A percentile compares a stretch with the other conserved stretches of the same genome.
Evolutionary conservation across 1,140 invertebrate genomes (phyloP).

Genomic region (Potamilus streckersoni): DNA sequence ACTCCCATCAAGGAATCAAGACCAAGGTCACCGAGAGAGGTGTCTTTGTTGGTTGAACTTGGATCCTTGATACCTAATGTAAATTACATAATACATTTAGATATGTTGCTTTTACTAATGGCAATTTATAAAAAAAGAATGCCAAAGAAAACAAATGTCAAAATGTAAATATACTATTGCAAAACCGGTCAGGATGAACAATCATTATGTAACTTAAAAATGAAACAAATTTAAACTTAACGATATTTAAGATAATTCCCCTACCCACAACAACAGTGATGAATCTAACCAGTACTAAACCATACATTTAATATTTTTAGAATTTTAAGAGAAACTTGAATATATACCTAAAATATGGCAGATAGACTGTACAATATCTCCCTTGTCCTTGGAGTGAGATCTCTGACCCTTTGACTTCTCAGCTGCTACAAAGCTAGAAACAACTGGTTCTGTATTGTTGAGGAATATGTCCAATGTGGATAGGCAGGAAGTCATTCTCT

Average conservation of each 20-base stretch:
- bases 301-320: background rate
- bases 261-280: too few species aligned
- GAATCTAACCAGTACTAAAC: too few species aligned
- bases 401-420: slow-evolving; percentile 72
- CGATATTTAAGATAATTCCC: too few species aligned
- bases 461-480: slow-evolving; percentile 88
- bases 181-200: background rate
- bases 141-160: background rate
- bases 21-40: slow-evolving; percentile 89
- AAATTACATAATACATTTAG: background rate
- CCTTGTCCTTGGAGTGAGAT: slow-evolving; percentile 35
- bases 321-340: background rate
- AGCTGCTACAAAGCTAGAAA: slow-evolving; percentile 84
- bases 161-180: slow-evolving; percentile 1
- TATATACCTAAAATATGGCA: slow-evolving; percentile 66
- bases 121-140: background rate
- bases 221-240: too few species aligned
- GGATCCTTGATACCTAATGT: slow-evolving; percentile 81
- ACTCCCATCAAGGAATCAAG: slow-evolving; percentile 99
- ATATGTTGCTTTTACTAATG: background rate
- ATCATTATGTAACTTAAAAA: background rate
- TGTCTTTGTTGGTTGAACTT: slow-evolving; percentile 78
- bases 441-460: slow-evolving; percentile 86
- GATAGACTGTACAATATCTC: slow-evolving; percentile 58
- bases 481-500: slow-evolving; percentile 90